Evolutionary conservation across 2,113 vertebrate species (phyloP).

Genomic region (Mola mola): DNA sequence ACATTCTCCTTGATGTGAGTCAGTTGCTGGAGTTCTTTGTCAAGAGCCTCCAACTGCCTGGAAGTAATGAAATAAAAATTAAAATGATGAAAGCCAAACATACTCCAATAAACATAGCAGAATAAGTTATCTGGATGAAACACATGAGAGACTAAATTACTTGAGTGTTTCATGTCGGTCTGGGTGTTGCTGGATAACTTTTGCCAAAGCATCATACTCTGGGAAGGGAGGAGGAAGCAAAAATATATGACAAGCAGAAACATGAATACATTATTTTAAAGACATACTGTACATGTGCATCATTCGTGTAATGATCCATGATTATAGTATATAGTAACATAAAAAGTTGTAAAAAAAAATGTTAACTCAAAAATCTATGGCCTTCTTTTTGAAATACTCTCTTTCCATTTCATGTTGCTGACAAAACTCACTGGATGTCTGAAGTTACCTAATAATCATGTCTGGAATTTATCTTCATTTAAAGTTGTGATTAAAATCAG

Average conservation of each 20-base stretch:
- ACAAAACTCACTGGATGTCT: too few relatives aligned
- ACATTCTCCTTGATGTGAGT: slow-evolving; percentile 96
- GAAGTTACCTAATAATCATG: too few relatives aligned
- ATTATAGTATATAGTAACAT: too few relatives aligned
- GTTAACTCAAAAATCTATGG: too few relatives aligned
- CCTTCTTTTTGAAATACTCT: too few relatives aligned
- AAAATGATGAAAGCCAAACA: not conserved
- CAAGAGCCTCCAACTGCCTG: slow-evolving; percentile 94
- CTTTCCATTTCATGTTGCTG: too few relatives aligned
- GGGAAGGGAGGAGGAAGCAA: slow-evolving; percentile 38
- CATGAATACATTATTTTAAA: too few relatives aligned
- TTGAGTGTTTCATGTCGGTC: slow-evolving; percentile 96
- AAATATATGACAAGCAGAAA: not conserved
- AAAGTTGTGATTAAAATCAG: too few relatives aligned
- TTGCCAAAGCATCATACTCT: slow-evolving; percentile 98
- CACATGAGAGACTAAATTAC: slow-evolving; percentile 78
- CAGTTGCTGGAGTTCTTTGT: slow-evolving; percentile 95
- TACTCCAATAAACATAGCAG: not conserved
- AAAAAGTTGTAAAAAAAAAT: too few relatives aligned
- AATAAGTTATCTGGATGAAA: not conserved
- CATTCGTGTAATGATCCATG: too few relatives aligned
- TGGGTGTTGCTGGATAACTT: slow-evolving; percentile 97
- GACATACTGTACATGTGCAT: too few relatives aligned
- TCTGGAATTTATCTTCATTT: too few relatives aligned
- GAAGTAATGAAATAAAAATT: slow-evolving; percentile 24